A percentile compares a stretch with the other conserved stretches of the same genome.
phyloP scores from a whole-genome alignment of 2,888 invertebrate species.

The Polymixis lichenea region DNA sequence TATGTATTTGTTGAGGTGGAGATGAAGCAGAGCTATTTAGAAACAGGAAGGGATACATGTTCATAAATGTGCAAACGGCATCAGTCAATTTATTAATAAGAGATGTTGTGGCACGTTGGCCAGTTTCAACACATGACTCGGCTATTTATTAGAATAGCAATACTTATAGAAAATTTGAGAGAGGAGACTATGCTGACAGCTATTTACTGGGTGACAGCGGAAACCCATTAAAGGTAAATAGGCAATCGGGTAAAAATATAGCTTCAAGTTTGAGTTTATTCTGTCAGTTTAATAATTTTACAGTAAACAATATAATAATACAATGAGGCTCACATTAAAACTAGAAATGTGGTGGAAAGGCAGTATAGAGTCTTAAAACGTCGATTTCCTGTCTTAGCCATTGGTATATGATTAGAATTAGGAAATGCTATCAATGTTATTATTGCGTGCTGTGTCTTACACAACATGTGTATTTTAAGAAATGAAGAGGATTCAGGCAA shows the following conservation, averaged over 20 bases:
- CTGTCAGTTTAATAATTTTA: too few species aligned
- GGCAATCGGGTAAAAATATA: not conserved
- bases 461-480: conserved; percentile 20
- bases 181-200: conserved; percentile 12
- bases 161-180: not conserved
- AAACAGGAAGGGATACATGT: not conserved
- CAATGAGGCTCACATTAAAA: conserved; percentile 23
- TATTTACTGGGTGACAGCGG: too few species aligned
- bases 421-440: conserved; percentile 7
- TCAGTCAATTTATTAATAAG: conserved; percentile 16
- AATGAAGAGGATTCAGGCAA: conserved; percentile 2
- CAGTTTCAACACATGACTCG: conserved; percentile 17
- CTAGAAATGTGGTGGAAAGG: conserved; percentile 21
- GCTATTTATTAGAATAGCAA: conserved; percentile 12
- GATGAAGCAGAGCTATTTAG: conserved; percentile 23
- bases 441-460: conserved; percentile 13
- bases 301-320: conserved; percentile 1
- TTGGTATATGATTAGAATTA: conserved; percentile 4
- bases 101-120: conserved; percentile 17
- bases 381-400: conserved; percentile 15
- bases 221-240: conserved; percentile 11
- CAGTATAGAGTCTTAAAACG: conserved; percentile 25
- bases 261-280: too few species aligned
- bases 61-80: conserved; percentile 8
- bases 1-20: conserved; percentile 5